Base-by-base conservation (phyloP, 2,797 vertebrate species). In the Eremophila alpestris region DNA sequence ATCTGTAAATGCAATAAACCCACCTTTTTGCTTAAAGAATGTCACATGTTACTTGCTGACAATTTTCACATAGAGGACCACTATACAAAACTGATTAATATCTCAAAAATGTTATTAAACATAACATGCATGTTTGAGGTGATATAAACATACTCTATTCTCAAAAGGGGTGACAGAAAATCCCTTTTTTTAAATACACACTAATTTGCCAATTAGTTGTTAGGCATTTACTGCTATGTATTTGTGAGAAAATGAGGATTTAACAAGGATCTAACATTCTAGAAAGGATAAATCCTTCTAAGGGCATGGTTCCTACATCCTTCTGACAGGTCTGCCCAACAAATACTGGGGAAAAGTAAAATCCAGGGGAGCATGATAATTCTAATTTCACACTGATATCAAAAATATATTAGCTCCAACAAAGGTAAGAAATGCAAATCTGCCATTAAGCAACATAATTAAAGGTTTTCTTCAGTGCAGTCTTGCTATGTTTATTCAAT, bases 401-500 rank as follows among this genome's bases (percentile, higher is more conserved):
- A 93, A 60, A 89, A 85, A 49, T 55, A 71, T 11, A 52, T 62
- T 46, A 62, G 41, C 26, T 85, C 21, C 40, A 87, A 34, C 16
- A 67, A 83, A 60, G 13, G 30, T 79, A 76, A 56, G 48, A 64
- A 85, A 92, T 69, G 26, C 11, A 84, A 68, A 71, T 92, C 34
- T 90, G 30, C 55, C 58, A 65, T 76, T 80, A 83, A 86, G 49
- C 9, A 80, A 86, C 24, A 68, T 80, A 87, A 83, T 58, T 90
- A 69, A 89, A 87, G n/a, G 41, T 84, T 40, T 16, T 78, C 62
- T 93, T 87, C 74, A 87, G 36, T 46, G 83, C 16, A 79, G 23
- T 85, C 75, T 83, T 94, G 29, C 82, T 89, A n/a, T 36, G 34
- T 93, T 96, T 96, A 89, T 94, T 91, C 60, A 87, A 29, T 36